Evolutionary conservation across 2,888 invertebrate genomes (phyloP).

Genomic region (Caenorhabditis parvicauda): DNA sequence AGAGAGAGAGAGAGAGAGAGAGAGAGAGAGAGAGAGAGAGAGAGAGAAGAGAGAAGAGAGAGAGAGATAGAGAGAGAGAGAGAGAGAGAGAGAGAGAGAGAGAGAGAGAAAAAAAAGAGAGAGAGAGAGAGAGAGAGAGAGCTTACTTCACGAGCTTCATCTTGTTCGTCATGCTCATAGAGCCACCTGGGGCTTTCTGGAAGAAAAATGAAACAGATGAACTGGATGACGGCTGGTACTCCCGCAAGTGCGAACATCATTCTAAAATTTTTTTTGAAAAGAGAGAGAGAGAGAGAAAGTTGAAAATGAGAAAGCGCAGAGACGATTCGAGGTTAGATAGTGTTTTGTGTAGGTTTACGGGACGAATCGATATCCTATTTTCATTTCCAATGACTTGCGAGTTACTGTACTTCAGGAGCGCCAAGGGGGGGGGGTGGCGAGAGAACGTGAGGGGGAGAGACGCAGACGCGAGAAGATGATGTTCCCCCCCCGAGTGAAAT

Average conservation of each 20-base stretch:
- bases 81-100: neutral
- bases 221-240: slow-evolving; percentile 62
- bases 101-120: neutral
- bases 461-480: too few species aligned
- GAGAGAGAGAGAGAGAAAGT: slow-evolving; percentile 4
- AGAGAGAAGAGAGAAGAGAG: slow-evolving; percentile 2
- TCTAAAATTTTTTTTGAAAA: slow-evolving; percentile 31
- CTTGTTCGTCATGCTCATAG: slow-evolving; percentile 27
- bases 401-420: too few species aligned
- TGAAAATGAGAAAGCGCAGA: too few species aligned
- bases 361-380: too few species aligned
- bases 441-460: too few species aligned
- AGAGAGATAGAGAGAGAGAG: neutral
- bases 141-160: slow-evolving; percentile 32
- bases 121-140: neutral
- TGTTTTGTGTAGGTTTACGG: too few species aligned
- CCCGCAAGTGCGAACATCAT: slow-evolving; percentile 69
- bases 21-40: slow-evolving; percentile 7
- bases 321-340: too few species aligned
- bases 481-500: too few species aligned
- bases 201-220: slow-evolving; percentile 68
- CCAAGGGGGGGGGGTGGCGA: too few species aligned
- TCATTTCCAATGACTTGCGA: too few species aligned
- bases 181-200: slow-evolving; percentile 68
- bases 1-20: slow-evolving; percentile 1